A percentile compares a stretch with the other conserved stretches of the same genome.
Conservation (phyloP, 2,113 vertebrate genomes). For the Notiomystis cincta region DNA sequence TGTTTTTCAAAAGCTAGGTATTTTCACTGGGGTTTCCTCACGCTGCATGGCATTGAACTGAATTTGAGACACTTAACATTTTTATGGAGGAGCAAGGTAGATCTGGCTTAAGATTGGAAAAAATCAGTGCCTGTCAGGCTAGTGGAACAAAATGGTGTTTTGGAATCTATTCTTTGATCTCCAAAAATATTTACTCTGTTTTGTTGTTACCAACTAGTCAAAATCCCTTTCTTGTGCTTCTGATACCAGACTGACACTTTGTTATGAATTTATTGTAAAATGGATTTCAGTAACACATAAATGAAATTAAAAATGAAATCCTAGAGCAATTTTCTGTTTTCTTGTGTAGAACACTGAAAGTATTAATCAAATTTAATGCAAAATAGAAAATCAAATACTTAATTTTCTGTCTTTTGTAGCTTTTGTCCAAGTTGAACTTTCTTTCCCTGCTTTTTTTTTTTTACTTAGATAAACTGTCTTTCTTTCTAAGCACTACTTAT, state of each 20-base stretch:
- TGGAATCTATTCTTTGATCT: neutral
- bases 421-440: neutral
- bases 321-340: neutral
- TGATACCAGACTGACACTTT: neutral
- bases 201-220: neutral
- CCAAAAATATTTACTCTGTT: neutral
- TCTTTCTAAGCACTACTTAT: neutral
- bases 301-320: neutral
- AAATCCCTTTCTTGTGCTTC: neutral
- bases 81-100: neutral
- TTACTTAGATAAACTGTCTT: neutral
- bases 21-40: neutral
- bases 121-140: neutral
- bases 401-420: neutral
- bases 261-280: neutral
- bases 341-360: neutral
- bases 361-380: neutral
- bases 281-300: neutral
- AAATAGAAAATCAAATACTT: neutral
- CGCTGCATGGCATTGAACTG: neutral
- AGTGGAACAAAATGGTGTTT: neutral
- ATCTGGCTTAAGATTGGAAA: neutral
- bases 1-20: neutral
- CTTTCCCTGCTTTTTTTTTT: neutral
- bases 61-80: neutral